Percentiles rank a stretch among this genome's conserved stretches.
Evolutionary conservation across 2,797 vertebrate species (phyloP).

Genomic region (Sebastes diploproa): DNA sequence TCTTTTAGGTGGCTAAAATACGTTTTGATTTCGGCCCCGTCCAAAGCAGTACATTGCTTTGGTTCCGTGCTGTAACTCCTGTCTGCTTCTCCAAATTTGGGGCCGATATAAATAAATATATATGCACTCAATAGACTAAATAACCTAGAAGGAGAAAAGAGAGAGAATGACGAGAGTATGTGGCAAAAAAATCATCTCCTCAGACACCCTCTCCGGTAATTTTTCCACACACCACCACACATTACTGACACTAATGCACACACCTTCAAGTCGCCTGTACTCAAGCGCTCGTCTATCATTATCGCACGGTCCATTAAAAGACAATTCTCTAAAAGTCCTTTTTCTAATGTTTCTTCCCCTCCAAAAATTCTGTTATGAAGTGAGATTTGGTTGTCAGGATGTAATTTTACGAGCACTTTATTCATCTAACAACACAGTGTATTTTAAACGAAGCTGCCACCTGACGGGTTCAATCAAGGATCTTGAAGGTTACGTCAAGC

Average conservation of each 20-base stretch:
- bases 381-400: neutral
- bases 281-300: neutral
- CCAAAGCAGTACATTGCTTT: too few relatives aligned
- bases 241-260: slow-evolving; percentile 18
- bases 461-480: slow-evolving; percentile 22
- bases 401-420: neutral
- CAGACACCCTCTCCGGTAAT: slow-evolving; percentile 3
- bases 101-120: neutral
- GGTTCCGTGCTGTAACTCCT: too few relatives aligned
- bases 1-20: too few relatives aligned
- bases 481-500: neutral
- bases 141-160: neutral
- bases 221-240: slow-evolving; percentile 10
- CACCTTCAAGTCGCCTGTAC: neutral
- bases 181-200: neutral
- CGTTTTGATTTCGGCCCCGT: too few relatives aligned
- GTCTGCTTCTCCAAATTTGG: too few relatives aligned
- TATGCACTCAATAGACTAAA: neutral
- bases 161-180: neutral
- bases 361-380: neutral
- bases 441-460: neutral
- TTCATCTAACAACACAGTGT: neutral
- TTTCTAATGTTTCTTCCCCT: neutral
- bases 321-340: neutral
- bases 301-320: neutral